Evolutionary conservation across 2,888 invertebrate species (phyloP).

Genomic region (Drosophila tanythrix): DNA sequence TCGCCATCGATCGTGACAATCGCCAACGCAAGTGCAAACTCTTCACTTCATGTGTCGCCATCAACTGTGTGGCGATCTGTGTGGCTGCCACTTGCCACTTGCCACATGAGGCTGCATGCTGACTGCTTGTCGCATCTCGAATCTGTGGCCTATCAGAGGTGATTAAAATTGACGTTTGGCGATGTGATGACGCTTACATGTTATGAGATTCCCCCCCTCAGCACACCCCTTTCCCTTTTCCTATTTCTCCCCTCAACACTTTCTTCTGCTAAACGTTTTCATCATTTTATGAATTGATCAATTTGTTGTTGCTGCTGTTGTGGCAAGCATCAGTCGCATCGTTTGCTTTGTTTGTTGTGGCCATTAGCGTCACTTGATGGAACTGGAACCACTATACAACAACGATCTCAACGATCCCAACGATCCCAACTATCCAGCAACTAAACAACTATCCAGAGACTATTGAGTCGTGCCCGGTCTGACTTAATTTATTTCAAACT

Average conservation of each 20-base stretch:
- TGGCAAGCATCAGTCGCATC: constrained; percentile 55
- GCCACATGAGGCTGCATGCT: constrained; percentile 18
- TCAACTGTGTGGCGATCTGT: constrained; percentile 23
- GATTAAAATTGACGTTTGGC: constrained; percentile 79
- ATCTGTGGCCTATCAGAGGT: constrained; percentile 58
- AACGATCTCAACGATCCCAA: constrained; percentile 10
- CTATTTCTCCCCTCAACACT: constrained; percentile 57
- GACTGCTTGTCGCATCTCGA: neutral
- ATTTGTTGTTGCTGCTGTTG: constrained; percentile 63
- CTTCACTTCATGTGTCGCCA: constrained; percentile 76
- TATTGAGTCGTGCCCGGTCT: constrained; percentile 49
- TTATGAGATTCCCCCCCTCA: neutral
- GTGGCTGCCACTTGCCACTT: constrained; percentile 28
- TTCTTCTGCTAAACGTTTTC: constrained; percentile 79
- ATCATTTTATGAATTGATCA: constrained; percentile 82
- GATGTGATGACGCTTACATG: constrained; percentile 58
- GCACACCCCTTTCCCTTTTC: neutral
- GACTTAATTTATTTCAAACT: constrained; percentile 79
- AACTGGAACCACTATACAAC: constrained; percentile 45
- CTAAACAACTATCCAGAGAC: constrained; percentile 18
- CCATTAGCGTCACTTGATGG: constrained; percentile 79
- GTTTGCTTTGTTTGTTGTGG: constrained; percentile 77
- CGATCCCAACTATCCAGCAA: constrained; percentile 15
- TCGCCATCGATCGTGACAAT: constrained; percentile 73
- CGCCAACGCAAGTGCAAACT: constrained; percentile 81